Evolutionary conservation across 2,888 invertebrate genomes (phyloP), one percentile per base, ranked within the genome.

Genomic region (Horisme vitalbata): DNA sequence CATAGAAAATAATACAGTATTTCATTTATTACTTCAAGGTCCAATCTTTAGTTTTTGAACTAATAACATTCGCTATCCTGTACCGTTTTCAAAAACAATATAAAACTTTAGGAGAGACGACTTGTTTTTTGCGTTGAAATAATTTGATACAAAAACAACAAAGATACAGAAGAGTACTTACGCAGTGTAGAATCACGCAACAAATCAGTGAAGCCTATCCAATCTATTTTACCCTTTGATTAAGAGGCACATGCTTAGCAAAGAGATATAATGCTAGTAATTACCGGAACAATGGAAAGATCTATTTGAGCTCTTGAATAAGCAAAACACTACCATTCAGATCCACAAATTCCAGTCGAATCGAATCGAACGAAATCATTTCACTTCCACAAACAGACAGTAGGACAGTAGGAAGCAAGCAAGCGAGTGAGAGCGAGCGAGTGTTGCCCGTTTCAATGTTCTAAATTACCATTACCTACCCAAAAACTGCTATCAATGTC

Each of bases 251-350:
- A 41, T 44, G 34, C 34, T 30, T 12, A 24, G 38, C 10, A 1
- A 32, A n/a, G 23, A 14, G 34, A 18, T 24, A 39, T 24, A 31
- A 45, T 27, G 12, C 32, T 13, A 32, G 18, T 27, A 35, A 31
- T 28, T 31, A 48, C 34, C 34, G 24, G 39, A 36, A 39, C 35
- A 39, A 26, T 12, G 2, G 14, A 48, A 37, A 26, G 20, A 15
- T 36, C 9, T 32, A 35, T 3, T 57, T 50, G 60, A 61, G 55
- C 55, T 65, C 57, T 59, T 37, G 57, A 64, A 60, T 63, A 60
- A 47, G 63, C 78, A 79, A 79, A 81, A 79, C 78, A 83, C 81
- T 80, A 86, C 82, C 80, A 86, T 83, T 82, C 68, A 72, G 68
- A 66, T 72, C n/a, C n/a, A n/a, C n/a, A n/a, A n/a, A n/a, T n/a